Base-by-base conservation (phyloP, 2,113 vertebrate species). In the Theropithecus gelada region DNA sequence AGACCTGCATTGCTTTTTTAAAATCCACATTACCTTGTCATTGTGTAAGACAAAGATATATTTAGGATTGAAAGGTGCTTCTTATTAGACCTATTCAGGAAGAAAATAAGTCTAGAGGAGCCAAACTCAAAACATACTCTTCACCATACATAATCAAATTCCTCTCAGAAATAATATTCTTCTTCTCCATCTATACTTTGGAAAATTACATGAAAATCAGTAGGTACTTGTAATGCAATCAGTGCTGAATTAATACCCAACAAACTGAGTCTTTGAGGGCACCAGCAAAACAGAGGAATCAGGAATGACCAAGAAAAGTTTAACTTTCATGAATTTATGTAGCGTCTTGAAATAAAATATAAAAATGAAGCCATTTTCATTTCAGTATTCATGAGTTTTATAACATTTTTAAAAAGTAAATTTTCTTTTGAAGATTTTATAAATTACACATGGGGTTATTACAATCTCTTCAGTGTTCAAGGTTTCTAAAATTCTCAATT, bases 191-290 rank as follows among this genome's bases (percentile, higher is more conserved):
- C 7, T 70, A 35, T 38, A 68, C 78, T 95, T 90, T 90, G 35
- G 8, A 96, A 96, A 96, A 83, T 88, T 72, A 93, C 35, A 83
- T 48, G 73, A 93, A 93, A 16, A 87, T 88, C 83, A 88, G 61
- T 76, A 90, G 43, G 78, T 38, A 85, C 16, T 75, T 88, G 3
- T 57, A 95, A 86, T 73, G 43, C 12, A 96, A 64, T 68, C 50
- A 75, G 25, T 95, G 80, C 20, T 95, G 30, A 93, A 87, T 87
- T 93, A 64, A 55, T 59, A 90, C 22, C 8, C 38, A 95, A 45
- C 5, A 93, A 14, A 38, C 23, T 45, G 94, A 70, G 23, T 80
- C n/a, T 64, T 3, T 90, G 48, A 93, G 38, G 43, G 40, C 8
- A 75, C 5, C 11, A 86, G 8, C 48, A 93, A 94, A 91, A 57